These are phyloP conservation scores for Ceratoteleas bidentatus DNA, from an alignment of 1,140 invertebrate species.

Conservation along the genomic window DNA sequence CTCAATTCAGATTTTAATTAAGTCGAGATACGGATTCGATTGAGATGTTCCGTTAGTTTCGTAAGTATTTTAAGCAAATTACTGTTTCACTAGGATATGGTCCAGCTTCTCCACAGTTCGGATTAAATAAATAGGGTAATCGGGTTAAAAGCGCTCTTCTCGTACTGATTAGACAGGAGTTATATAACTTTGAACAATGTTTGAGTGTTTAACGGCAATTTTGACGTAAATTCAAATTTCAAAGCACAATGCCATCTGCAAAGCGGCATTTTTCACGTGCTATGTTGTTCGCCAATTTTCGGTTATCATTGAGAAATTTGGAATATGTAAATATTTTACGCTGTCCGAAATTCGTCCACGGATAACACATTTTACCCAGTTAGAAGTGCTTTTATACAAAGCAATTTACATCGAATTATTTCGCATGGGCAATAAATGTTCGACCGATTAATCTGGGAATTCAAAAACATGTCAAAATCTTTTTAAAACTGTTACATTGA, in stretches of 20 bases:
- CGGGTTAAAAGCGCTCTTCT: background rate
- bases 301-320: no score
- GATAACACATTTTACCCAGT: no score
- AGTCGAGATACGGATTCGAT: background rate
- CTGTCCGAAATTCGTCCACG: no score
- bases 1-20: background rate
- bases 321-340: no score
- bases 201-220: background rate
- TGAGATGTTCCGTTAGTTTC: background rate
- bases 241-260: no score
- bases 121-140: slow-evolving; percentile 8
- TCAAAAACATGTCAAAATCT: background rate
- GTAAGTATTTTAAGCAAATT: slow-evolving; percentile 7
- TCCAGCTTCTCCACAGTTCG: background rate
- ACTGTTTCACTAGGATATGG: slow-evolving; percentile 11
- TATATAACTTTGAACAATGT: background rate
- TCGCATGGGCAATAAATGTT: no score
- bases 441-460: no score
- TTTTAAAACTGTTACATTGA: background rate
- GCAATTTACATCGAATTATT: no score
- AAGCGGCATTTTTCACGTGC: no score
- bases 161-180: background rate
- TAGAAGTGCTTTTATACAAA: no score
- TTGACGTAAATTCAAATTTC: no score
- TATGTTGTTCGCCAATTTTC: no score